A percentile compares a stretch with the other conserved stretches of the same genome.
Evolutionary conservation across 2,797 vertebrate genomes (phyloP).

Genomic region (Antennarius maculatus): DNA sequence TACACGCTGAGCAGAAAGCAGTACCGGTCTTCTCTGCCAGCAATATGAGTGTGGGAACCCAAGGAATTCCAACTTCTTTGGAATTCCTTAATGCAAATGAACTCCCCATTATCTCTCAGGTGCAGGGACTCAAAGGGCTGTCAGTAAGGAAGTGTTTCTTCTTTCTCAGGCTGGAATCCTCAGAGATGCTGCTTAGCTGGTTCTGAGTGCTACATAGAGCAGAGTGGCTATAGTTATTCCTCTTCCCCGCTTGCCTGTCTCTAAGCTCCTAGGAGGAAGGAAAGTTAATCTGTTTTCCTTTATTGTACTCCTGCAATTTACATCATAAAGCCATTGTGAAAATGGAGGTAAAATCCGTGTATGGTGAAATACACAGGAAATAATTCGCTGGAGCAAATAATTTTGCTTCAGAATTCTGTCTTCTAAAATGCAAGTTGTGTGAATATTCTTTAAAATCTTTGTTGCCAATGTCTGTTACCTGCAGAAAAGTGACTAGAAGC

Average conservation of each 20-base stretch:
- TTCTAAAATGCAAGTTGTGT: neutral
- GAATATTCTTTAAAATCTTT: neutral
- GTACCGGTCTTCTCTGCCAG: conserved; percentile 16
- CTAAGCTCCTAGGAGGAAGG: conserved; percentile 25
- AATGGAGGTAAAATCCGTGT: conserved; percentile 15
- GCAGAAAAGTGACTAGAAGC: conserved; percentile 28
- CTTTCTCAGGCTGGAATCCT: conserved; percentile 25
- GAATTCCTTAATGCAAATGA: conserved; percentile 63
- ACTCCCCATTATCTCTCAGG: conserved; percentile 56
- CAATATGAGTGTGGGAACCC: conserved; percentile 16
- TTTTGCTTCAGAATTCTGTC: neutral
- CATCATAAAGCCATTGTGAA: conserved; percentile 40
- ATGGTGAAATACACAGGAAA: neutral
- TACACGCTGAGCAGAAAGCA: conserved; percentile 15
- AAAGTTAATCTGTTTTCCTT: conserved; percentile 16
- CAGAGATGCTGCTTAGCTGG: conserved; percentile 54
- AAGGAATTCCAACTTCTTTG: conserved; percentile 38
- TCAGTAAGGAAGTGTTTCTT: conserved; percentile 20
- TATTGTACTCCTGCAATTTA: conserved; percentile 23
- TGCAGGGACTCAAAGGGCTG: conserved; percentile 60
- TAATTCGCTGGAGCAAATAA: no score
- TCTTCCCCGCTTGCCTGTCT: conserved; percentile 16
- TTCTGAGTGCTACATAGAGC: conserved; percentile 68
- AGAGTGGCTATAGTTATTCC: conserved; percentile 41
- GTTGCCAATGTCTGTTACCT: conserved; percentile 15